Conservation (phyloP, 2,797 vertebrate genomes). For the Hydrolagus colliei region DNA sequence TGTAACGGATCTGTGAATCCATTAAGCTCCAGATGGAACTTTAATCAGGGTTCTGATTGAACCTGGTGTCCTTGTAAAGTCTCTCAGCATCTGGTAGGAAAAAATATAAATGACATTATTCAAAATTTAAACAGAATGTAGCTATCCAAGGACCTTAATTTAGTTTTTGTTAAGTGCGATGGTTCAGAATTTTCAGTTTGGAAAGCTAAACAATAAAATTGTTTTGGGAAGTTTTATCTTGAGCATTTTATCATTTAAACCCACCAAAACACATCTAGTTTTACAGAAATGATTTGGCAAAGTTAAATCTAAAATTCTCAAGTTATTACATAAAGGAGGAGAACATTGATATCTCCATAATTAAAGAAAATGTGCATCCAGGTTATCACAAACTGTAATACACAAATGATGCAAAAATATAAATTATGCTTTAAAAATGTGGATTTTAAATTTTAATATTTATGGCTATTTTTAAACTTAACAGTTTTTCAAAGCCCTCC, state of each 20-base stretch:
- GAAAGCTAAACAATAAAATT: background rate
- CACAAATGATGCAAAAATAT: too few relatives aligned
- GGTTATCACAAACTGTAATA: too few relatives aligned
- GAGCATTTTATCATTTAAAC: background rate
- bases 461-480: too few relatives aligned
- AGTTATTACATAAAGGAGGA: background rate
- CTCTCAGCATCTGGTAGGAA: constrained; percentile 65
- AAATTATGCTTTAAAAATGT: too few relatives aligned
- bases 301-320: background rate
- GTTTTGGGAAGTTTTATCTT: background rate
- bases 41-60: constrained; percentile 63
- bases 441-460: too few relatives aligned
- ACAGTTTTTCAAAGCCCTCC: too few relatives aligned
- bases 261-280: background rate
- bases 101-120: constrained; percentile 60
- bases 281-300: background rate
- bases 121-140: constrained; percentile 65
- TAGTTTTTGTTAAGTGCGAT: constrained; percentile 57
- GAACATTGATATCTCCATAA: too few relatives aligned
- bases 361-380: too few relatives aligned
- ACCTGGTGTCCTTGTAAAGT: constrained; percentile 56
- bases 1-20: constrained; percentile 54
- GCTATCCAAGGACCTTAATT: constrained; percentile 57
- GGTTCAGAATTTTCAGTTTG: constrained; percentile 27
- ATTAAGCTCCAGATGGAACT: constrained; percentile 60